Evolutionary conservation across 2,797 vertebrate species (phyloP), one percentile per base, ranked within the genome.

Genomic region (Oryzias dopingdopingensis): DNA sequence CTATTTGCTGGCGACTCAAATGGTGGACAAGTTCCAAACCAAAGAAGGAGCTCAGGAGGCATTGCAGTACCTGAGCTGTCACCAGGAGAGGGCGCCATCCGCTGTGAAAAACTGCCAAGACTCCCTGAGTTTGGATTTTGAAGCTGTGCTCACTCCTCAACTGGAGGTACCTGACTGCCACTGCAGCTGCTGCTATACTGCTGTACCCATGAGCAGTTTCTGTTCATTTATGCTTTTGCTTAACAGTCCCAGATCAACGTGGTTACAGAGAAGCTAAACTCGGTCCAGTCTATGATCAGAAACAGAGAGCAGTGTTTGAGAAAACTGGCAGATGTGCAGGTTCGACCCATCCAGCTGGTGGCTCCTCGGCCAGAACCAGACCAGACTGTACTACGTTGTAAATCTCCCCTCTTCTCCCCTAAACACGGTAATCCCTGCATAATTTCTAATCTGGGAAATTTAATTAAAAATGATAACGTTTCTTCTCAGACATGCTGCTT

Each of bases 1-100:
- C 17, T 97, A 94, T 76, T 91, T 99, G 54, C 88, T 99, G 4
- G 95, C 95, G 20, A 96, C 94, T 86, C 96, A 97, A 87, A 94
- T 93, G 82, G 87, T 93, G 74, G 94, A 96, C 58, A 95, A 91
- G 79, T 97, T 94, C 87, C 96, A 96, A 75, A 95, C 95, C 14
- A 92, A 91, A 77, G 95, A 96, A 63, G 96, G 95, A 0, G 95
- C 93, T 55, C 93, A 96, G 81, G 93, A 92, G 68, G 93, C 95
- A 0, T 84, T 98, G 76, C 91, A 90, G 52, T 94, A 94, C 71
- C 92, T 97, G 0, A 88, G 92, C 64, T 91, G 57, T 42, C 95
- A 97, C 80, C 90, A 96, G 67, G 93, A 97, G 89, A 91, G 81
- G 85, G 91, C 92, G 56, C 86, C 92, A 0, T 71, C 86, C 0